Percentiles rank a stretch among this genome's conserved stretches.
Conservation (phyloP, 2,113 vertebrate species). For the Sterrhoptilus dennistouni region DNA sequence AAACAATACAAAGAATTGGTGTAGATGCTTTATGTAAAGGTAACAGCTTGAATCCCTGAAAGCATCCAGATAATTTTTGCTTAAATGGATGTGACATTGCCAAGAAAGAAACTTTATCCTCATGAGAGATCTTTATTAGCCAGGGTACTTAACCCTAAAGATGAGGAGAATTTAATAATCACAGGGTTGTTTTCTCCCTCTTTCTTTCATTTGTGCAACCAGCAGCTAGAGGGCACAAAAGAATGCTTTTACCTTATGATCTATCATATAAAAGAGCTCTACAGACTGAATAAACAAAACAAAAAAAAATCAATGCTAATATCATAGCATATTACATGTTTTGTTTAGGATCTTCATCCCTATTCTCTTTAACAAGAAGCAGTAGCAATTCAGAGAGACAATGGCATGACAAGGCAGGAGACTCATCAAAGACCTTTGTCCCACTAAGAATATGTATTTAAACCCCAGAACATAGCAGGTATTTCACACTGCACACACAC, state of each 20-base stretch:
- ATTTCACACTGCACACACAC: not conserved
- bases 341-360: slow-evolving; percentile 7
- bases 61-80: slow-evolving; percentile 58
- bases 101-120: slow-evolving; percentile 58
- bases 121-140: slow-evolving; percentile 47
- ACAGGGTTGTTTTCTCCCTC: slow-evolving; percentile 64
- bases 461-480: slow-evolving; percentile 3
- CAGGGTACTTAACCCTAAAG: slow-evolving; percentile 66
- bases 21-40: slow-evolving; percentile 49
- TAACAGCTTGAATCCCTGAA: slow-evolving; percentile 59
- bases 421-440: slow-evolving; percentile 12
- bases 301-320: slow-evolving; percentile 17
- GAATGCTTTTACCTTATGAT: slow-evolving; percentile 79
- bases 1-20: slow-evolving; percentile 50
- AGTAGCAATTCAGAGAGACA: not conserved
- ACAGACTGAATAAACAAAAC: slow-evolving; percentile 52
- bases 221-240: slow-evolving; percentile 84
- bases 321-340: not conserved
- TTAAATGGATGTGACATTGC: slow-evolving; percentile 64
- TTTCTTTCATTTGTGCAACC: slow-evolving; percentile 72
- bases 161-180: slow-evolving; percentile 70
- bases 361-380: not conserved
- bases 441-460: slow-evolving; percentile 22
- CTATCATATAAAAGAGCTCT: slow-evolving; percentile 39
- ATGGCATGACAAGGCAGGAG: not conserved